Evolutionary conservation across 1,140 invertebrate species (phyloP).

Genomic region (Zeugodacus cucurbitae): DNA sequence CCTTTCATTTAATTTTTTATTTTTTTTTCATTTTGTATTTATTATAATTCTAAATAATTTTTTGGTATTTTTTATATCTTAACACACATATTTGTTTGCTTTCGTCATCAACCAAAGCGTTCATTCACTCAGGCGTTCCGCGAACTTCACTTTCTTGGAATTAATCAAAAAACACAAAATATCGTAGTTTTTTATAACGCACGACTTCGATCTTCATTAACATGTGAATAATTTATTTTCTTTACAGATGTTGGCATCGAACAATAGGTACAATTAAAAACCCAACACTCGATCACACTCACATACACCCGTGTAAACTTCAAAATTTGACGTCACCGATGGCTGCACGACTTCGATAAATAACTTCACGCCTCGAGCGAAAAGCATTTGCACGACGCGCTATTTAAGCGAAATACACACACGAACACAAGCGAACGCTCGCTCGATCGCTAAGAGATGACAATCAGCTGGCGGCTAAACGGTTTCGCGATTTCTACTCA

Average conservation of each 20-base stretch:
- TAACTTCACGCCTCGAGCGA: not conserved
- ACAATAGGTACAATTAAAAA: not conserved
- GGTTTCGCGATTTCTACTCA: not conserved
- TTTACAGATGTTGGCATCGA: not conserved
- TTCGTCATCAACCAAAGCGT: not conserved
- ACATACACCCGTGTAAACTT: not conserved
- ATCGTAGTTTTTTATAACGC: no score
- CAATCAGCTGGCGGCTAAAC: not conserved
- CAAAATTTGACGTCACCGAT: not conserved
- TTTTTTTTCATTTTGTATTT: not conserved
- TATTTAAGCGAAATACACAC: not conserved
- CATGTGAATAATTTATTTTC: not conserved
- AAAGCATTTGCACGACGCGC: not conserved
- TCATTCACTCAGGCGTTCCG: not conserved
- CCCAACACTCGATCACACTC: not conserved
- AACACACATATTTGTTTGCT: not conserved
- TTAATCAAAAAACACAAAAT: no score
- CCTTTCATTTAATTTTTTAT: not conserved
- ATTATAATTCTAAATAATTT: not conserved
- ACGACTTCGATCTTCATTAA: not conserved
- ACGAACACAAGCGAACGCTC: not conserved
- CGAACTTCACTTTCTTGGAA: not conserved
- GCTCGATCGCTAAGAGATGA: no score
- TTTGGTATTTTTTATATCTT: not conserved
- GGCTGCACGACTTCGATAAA: not conserved